phyloP scores from a whole-genome alignment of 2,113 vertebrate species.

The Boulengeromyrus knoepffleri region DNA sequence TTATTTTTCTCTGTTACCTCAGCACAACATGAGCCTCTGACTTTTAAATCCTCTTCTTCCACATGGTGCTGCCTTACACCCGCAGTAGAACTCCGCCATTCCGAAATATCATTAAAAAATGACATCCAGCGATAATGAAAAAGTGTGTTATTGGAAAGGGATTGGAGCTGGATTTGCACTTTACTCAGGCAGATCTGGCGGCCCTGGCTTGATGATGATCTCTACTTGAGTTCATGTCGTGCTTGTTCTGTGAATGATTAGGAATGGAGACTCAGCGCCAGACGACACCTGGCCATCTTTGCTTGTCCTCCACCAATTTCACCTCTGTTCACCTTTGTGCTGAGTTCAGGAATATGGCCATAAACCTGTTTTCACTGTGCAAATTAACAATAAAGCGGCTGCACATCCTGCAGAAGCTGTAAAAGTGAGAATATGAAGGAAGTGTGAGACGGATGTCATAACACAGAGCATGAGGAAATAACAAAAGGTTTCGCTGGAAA shows the following conservation, averaged over 20 bases:
- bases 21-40: conserved; percentile 32
- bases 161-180: conserved; percentile 51
- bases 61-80: conserved; percentile 46
- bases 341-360: neutral
- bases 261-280: conserved; percentile 40
- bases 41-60: conserved; percentile 38
- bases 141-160: conserved; percentile 65
- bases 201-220: conserved; percentile 47
- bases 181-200: conserved; percentile 37
- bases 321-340: neutral
- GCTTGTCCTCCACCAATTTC: neutral
- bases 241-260: conserved; percentile 41
- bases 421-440: neutral
- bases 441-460: neutral
- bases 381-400: neutral
- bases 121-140: conserved; percentile 54
- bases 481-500: neutral
- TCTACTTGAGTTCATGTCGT: conserved; percentile 43
- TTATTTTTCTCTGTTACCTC: neutral
- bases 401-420: neutral
- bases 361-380: neutral
- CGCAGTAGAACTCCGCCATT: conserved; percentile 41
- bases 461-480: neutral
- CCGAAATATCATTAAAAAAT: conserved; percentile 63
- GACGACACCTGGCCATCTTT: conserved; percentile 35